A percentile compares a stretch with the other conserved stretches of the same genome.
Evolutionary conservation across 2,113 vertebrate species (phyloP).

Genomic region (Stegastes partitus): DNA sequence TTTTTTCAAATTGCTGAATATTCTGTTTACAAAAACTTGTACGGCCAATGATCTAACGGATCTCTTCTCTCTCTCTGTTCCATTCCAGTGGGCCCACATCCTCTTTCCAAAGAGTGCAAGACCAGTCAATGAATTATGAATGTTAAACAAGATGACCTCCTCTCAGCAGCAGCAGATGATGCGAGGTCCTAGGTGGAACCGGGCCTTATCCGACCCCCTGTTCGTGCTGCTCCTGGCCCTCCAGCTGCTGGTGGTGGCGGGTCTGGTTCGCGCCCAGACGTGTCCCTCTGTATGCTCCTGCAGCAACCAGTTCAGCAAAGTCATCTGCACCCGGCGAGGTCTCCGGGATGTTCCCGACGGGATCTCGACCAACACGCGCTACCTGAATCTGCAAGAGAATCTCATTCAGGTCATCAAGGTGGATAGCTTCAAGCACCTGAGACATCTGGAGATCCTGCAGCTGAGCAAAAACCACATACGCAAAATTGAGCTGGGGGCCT

Average conservation of each 20-base stretch:
- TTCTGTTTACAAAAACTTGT: background rate
- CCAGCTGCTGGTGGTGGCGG: slow-evolving; percentile 98
- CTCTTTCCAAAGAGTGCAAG: slow-evolving; percentile 92
- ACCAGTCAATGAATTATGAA: slow-evolving; percentile 99
- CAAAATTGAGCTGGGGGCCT: slow-evolving; percentile 98
- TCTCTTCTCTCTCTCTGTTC: slow-evolving; percentile 68
- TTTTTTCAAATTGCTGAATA: background rate
- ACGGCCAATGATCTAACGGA: slow-evolving; percentile 20
- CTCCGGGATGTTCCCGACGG: slow-evolving; percentile 98
- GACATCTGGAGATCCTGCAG: slow-evolving; percentile 97
- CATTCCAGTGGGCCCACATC: slow-evolving; percentile 83
- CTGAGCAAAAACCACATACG: slow-evolving; percentile 98
- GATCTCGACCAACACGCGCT: slow-evolving; percentile 97
- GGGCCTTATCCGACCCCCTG: slow-evolving; percentile 99
- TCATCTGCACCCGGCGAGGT: slow-evolving; percentile 96
- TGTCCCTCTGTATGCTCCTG: slow-evolving; percentile 99
- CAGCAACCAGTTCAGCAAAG: slow-evolving; percentile 99
- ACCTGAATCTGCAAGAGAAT: slow-evolving; percentile 99
- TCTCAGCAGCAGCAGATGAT: slow-evolving; percentile 99
- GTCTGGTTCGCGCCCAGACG: slow-evolving; percentile 97
- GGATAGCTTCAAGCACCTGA: slow-evolving; percentile 98
- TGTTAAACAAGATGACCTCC: slow-evolving; percentile 99
- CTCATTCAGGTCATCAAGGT: slow-evolving; percentile 99
- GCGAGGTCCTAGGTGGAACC: slow-evolving; percentile 99
- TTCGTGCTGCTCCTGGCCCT: slow-evolving; percentile 98